Base-by-base conservation (phyloP, 1,140 invertebrate genomes). In the Piezodorus guildinii region DNA sequence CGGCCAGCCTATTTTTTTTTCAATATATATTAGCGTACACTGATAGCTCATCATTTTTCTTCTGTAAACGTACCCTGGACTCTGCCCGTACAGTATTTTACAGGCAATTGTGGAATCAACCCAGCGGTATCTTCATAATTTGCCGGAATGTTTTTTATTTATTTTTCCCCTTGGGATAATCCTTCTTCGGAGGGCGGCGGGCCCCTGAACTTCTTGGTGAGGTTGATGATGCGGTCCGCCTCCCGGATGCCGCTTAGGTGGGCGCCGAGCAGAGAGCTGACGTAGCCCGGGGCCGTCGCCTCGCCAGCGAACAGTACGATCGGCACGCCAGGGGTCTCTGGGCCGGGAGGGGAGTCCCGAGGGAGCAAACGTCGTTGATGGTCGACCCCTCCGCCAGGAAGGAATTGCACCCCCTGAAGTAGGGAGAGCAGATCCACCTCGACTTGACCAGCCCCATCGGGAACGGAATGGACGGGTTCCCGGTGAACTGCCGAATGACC, bases 271-370 rank as follows among this genome's bases (percentile, higher is more conserved):
- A 88, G 84, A 3, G 88, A 91, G 12, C 83, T 83, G 60, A 84
- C 85, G 65, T 85, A 83, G 23, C 84, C 81, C 6, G 85, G 76
- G 68, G 89, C 83, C 0, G 90, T 92, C 0, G 90, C 91, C 76
- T 94, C 91, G 0, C 91, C 91, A 51, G 91, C 91, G 74, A 94
- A 94, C 21, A 91, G 72, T 19, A 95, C 71, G 43, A 80, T 78
- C 0, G 85, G 81, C 3, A 49, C 21, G 12, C 81, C 77, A 19
- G 79, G 72, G 0, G 79, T 73, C 60, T 81, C 79, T 64, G 80
- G 76, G 0, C 78, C 81, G 84, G 83, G 56, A 88, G 73, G 1
- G 86, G 85, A 61, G 74, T 76, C 0, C 82, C 82, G 44, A 88
- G 68, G 68, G 84, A 81, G 23, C 58, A 61, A 9, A 61, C 62